Base-by-base conservation (phyloP, 1,140 invertebrate species). In the Liolophura sinensis region DNA sequence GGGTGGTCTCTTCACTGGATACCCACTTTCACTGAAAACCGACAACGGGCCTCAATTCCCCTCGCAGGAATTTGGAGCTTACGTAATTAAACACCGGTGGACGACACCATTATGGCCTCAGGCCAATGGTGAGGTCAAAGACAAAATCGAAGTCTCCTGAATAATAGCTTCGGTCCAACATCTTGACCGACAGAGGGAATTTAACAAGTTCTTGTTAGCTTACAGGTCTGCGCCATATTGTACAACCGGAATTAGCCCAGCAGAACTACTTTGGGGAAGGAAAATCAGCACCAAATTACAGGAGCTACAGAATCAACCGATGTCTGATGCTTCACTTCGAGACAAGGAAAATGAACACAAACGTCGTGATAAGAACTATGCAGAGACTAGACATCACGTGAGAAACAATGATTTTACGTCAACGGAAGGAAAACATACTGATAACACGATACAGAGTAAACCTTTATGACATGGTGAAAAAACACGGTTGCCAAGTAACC, bases 11-110 rank as follows among this genome's bases (percentile, higher is more conserved):
- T 50, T 61, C 54, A 27, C 63, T 67, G 69, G 71, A 57, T 20
- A 69, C 20, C 67, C 69, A 16, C 22, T 56, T 15, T 46, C 49
- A 18, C 24, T 71, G 40, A 48, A 50, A 22, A 48, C 66, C 6
- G 73, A 73, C 40, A 71, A 73, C 58, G 67, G 69, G 16, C 67
- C 71, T 6, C 69, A 67, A n/a, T 71, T 69, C 51, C 58, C 58
- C 14, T 67, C 62, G 11, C 31, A 65, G 14, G 46, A 57, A 25
- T 75, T 71, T 27, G 7, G 20, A 50, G 7, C 55, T 1, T 70
- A 50, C 47, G 15, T 70, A 27, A 64, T 22, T 55, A 54, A 54
- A 20, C n/a, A 24, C 51, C 3, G n/a, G n/a, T 7, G 51, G 24
- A 24, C 51, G 12, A 20, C 51, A 54, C n/a, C 7, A 54, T 54